phyloP scores from a whole-genome alignment of 1,140 invertebrate genomes.

The Ridgeia piscesae region DNA sequence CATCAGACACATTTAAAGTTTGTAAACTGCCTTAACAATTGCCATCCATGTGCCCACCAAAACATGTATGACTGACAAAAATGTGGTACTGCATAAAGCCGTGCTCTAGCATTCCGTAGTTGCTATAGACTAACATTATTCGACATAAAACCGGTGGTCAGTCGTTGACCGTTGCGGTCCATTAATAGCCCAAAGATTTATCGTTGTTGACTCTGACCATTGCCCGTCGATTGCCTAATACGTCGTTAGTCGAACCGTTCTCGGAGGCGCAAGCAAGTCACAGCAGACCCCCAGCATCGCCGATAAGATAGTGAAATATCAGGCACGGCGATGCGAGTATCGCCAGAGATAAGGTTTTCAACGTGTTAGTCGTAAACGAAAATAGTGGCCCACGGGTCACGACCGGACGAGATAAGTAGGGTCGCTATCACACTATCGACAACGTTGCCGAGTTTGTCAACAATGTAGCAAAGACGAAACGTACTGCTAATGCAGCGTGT shows the following conservation, averaged over 20 bases:
- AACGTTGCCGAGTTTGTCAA: background rate
- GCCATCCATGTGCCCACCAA: too few relatives aligned
- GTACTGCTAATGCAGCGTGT: background rate
- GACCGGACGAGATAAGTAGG: background rate
- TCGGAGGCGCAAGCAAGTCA: background rate
- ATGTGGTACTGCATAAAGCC: too few relatives aligned
- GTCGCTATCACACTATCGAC: background rate
- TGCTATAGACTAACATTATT: background rate
- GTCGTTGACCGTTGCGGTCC: background rate
- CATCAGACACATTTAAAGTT: too few relatives aligned
- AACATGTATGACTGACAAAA: too few relatives aligned
- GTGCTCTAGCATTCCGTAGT: background rate
- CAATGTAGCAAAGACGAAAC: background rate
- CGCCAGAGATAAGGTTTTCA: background rate
- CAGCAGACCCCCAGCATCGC: background rate
- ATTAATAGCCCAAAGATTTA: background rate
- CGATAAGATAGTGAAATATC: background rate
- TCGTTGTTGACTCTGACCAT: background rate
- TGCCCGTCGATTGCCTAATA: background rate
- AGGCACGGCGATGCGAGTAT: background rate
- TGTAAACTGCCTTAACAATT: too few relatives aligned
- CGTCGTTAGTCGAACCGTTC: background rate
- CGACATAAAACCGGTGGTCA: background rate
- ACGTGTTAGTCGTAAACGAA: background rate
- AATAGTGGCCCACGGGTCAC: background rate